phyloP scores from a whole-genome alignment of 64 coral and sea anemone species.

The Stichodactyla mertensii region DNA sequence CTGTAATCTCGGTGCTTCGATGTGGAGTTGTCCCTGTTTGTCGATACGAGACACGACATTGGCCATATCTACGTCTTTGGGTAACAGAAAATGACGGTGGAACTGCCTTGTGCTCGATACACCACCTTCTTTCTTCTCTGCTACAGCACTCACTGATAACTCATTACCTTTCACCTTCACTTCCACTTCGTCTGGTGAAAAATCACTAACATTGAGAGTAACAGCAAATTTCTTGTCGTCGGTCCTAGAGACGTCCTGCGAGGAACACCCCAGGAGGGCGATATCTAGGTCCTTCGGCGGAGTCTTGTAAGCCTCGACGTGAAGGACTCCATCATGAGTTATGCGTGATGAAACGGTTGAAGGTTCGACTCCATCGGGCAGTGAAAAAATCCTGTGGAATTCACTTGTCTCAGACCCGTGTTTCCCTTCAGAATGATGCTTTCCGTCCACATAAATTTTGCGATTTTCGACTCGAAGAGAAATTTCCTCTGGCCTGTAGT shows the following conservation, averaged over 20 bases:
- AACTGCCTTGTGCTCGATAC: constrained; percentile 60
- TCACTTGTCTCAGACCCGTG: constrained; percentile 69
- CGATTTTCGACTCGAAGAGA: constrained; percentile 41
- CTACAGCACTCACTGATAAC: constrained; percentile 62
- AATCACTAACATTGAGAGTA: constrained; percentile 80
- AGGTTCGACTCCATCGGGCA: constrained; percentile 79
- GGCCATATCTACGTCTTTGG: constrained; percentile 83
- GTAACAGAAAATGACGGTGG: constrained; percentile 86
- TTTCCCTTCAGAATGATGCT: constrained; percentile 69
- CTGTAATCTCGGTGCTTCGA: constrained; percentile 56
- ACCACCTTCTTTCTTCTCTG: constrained; percentile 70
- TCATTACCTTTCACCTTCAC: constrained; percentile 91
- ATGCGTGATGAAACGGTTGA: constrained; percentile 53
- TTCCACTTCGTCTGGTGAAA: constrained; percentile 72
- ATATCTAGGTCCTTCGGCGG: constrained; percentile 39
- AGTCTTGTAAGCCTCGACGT: constrained; percentile 73
- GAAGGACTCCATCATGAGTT: constrained; percentile 72
- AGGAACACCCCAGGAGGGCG: constrained; percentile 41
- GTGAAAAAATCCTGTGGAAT: constrained; percentile 64
- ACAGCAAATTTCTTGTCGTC: constrained; percentile 90
- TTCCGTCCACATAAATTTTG: constrained; percentile 61
- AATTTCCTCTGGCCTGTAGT: constrained; percentile 56
- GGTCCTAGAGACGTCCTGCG: constrained; percentile 67
- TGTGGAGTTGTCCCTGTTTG: constrained; percentile 76
- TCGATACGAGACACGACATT: constrained; percentile 64